These are phyloP conservation scores for Tortricodes alternella DNA, from an alignment of 2,888 invertebrate genomes.

Conservation along the genomic window DNA sequence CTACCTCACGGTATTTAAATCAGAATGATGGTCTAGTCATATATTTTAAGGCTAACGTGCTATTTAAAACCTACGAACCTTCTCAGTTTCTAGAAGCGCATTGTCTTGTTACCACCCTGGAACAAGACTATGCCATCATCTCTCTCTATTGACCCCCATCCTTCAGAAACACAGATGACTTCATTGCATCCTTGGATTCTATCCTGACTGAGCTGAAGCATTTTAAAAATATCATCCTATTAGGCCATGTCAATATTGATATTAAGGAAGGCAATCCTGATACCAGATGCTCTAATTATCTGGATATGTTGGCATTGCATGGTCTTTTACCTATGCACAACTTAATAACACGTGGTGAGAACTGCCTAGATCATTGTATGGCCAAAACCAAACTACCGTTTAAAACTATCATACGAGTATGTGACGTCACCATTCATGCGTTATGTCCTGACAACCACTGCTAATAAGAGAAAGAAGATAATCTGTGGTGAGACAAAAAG, in stretches of 20 bases:
- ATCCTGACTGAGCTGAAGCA: neutral
- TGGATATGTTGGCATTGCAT: neutral
- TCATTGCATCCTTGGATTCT: neutral
- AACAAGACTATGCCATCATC: neutral
- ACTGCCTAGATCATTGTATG: constrained; percentile 14
- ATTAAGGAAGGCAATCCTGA: neutral
- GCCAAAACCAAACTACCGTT: neutral
- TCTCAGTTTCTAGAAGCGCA: neutral
- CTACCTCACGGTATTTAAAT: neutral
- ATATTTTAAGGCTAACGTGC: neutral
- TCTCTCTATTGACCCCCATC: constrained; percentile 8
- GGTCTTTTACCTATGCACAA: constrained; percentile 9
- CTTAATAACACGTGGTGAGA: neutral
- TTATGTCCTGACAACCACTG: no score
- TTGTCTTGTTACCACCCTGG: constrained; percentile 1
- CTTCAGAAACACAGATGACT: neutral
- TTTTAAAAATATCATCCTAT: neutral
- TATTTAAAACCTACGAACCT: neutral
- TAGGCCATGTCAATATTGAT: constrained; percentile 17
- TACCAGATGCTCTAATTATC: neutral
- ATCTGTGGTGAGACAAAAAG: no score
- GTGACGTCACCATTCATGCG: neutral
- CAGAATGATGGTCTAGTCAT: constrained; percentile 12
- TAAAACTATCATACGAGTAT: neutral
- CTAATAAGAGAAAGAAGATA: no score